Conservation (phyloP, 2,888 invertebrate species). For the Incurvaria masculella region DNA sequence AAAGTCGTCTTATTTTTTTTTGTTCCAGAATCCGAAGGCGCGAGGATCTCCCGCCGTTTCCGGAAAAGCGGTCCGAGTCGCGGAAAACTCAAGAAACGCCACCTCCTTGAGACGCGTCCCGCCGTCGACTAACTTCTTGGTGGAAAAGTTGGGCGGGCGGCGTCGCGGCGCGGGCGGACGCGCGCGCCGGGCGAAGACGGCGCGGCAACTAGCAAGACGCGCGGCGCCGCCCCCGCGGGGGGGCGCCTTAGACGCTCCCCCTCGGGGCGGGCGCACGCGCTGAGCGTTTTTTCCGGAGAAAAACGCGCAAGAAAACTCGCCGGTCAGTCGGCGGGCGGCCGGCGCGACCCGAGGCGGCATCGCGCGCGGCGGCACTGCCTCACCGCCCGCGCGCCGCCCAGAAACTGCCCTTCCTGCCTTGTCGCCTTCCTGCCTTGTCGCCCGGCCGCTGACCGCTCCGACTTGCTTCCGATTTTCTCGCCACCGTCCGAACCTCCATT, state of each 20-base stretch:
- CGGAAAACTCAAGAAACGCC: constrained; percentile 41
- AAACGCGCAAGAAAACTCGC: constrained; percentile 55
- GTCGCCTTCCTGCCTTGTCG: constrained; percentile 16
- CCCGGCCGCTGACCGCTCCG: constrained; percentile 12
- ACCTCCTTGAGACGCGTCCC: constrained; percentile 56
- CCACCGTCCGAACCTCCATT: too few species aligned
- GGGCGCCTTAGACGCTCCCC: constrained; percentile 51
- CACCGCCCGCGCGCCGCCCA: constrained; percentile 16
- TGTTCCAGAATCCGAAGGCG: neutral
- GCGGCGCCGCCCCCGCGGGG: constrained; percentile 21
- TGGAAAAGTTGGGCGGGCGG: constrained; percentile 42
- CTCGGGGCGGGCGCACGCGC: constrained; percentile 51
- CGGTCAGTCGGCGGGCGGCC: constrained; percentile 34
- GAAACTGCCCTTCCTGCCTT: constrained; percentile 17
- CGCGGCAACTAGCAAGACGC: constrained; percentile 55
- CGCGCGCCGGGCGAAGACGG: constrained; percentile 54
- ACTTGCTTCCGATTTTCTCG: too few species aligned
- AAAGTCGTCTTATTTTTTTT: neutral
- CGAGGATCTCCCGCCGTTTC: neutral
- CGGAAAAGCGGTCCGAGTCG: constrained; percentile 15
- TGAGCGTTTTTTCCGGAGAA: constrained; percentile 55
- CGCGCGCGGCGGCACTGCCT: constrained; percentile 15
- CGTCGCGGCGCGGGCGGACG: constrained; percentile 26
- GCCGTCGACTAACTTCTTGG: constrained; percentile 59
- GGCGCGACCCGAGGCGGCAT: constrained; percentile 23